Evolutionary conservation across 2,113 vertebrate species (phyloP).

Genomic region (Aramus guarauna): DNA sequence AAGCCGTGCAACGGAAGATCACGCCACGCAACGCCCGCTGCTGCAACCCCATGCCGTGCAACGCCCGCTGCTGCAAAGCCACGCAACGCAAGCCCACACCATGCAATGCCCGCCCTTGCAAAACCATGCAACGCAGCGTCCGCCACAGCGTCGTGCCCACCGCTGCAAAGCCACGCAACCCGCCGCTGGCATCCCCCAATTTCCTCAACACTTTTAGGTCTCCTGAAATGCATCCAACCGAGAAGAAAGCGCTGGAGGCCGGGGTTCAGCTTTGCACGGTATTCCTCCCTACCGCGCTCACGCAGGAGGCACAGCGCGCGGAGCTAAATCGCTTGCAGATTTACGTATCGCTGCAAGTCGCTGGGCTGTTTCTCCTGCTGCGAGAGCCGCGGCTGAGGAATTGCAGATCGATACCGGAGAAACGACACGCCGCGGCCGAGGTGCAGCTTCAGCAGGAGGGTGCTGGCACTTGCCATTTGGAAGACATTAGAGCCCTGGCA

Average conservation of each 20-base stretch:
- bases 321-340: neutral
- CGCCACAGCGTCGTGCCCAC: too few relatives aligned
- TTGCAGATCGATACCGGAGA: rapidly evolving
- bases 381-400: neutral
- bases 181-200: rapidly evolving
- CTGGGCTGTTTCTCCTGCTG: neutral
- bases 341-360: rapidly evolving
- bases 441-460: neutral
- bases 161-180: neutral
- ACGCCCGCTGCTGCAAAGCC: rapidly evolving
- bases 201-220: rapidly evolving
- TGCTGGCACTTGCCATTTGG: neutral
- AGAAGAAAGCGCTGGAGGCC: neutral
- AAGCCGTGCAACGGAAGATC: rapidly evolving
- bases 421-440: neutral
- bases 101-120: neutral
- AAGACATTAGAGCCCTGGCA: neutral
- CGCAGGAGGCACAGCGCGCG: rapidly evolving
- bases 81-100: rapidly evolving
- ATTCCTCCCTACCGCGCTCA: rapidly evolving
- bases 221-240: rapidly evolving
- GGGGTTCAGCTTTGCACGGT: rapidly evolving
- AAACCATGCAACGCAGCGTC: neutral
- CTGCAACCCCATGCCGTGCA: rapidly evolving
- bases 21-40: rapidly evolving